These are phyloP conservation scores for Campylorhamphus procurvoides DNA, from an alignment of 2,113 vertebrate species.

Conservation along the genomic window DNA sequence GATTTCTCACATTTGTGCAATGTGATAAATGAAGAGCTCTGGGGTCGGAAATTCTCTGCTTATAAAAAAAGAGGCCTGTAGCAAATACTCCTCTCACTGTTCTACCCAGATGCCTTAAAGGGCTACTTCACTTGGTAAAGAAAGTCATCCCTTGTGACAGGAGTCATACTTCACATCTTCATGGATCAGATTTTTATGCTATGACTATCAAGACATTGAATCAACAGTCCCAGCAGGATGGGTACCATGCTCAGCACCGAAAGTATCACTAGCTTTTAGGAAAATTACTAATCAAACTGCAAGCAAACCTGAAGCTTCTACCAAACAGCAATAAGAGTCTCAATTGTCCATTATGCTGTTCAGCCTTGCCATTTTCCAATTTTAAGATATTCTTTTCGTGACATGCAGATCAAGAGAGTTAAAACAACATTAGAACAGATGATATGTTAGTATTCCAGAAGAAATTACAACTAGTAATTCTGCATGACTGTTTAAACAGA, in stretches of 20 bases:
- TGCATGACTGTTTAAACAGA: constrained; percentile 13
- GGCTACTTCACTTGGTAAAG: neutral
- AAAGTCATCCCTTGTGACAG: neutral
- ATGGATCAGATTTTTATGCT: neutral
- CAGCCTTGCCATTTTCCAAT: neutral
- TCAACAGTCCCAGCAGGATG: neutral
- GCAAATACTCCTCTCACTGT: neutral
- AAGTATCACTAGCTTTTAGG: neutral
- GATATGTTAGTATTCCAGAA: neutral
- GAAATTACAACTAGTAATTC: constrained; percentile 20
- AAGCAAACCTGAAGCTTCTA: neutral
- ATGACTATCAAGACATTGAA: neutral
- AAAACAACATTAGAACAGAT: neutral
- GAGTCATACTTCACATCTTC: neutral
- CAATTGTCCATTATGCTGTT: neutral
- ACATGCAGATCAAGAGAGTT: neutral
- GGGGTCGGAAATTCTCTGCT: neutral
- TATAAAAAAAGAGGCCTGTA: neutral
- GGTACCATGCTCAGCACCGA: neutral
- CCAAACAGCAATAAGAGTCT: neutral
- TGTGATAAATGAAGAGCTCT: neutral
- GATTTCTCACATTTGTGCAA: neutral
- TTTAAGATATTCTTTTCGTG: neutral
- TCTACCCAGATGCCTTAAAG: neutral
- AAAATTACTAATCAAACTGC: neutral